These are phyloP conservation scores for Drosophila anceps DNA, from an alignment of 2,888 invertebrate genomes.

Conservation along the genomic window DNA sequence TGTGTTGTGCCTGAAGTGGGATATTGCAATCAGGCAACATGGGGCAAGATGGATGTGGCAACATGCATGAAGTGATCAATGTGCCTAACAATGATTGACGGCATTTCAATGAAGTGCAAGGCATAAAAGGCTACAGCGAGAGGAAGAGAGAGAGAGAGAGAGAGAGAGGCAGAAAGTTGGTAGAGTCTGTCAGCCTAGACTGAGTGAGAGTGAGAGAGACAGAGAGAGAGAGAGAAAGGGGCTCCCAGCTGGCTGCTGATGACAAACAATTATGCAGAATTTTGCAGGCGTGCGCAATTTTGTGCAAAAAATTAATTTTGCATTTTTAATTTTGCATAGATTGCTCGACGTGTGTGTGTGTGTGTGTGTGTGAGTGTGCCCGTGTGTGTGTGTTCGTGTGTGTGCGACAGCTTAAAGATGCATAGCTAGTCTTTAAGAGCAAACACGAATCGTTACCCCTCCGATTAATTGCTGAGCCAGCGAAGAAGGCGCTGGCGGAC, in stretches of 20 bases:
- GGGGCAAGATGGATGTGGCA: slow-evolving; percentile 51
- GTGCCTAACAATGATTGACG: slow-evolving; percentile 79
- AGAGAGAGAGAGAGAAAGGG: not conserved
- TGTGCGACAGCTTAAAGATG: slow-evolving; percentile 52
- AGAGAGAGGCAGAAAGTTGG: not conserved
- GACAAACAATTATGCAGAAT: slow-evolving; percentile 84
- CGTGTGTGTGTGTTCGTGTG: not conserved
- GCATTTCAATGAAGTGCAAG: slow-evolving; percentile 58
- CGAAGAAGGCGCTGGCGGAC: slow-evolving; percentile 11
- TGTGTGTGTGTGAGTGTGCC: slow-evolving; percentile 5
- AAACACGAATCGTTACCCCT: not conserved
- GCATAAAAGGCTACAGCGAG: not conserved
- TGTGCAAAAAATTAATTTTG: slow-evolving; percentile 78
- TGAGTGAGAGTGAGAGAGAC: not conserved
- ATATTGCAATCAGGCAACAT: slow-evolving; percentile 70
- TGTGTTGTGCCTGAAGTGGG: slow-evolving; percentile 60
- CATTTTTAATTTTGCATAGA: slow-evolving; percentile 75
- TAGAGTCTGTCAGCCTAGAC: not conserved
- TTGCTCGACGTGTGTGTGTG: not conserved
- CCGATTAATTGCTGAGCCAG: slow-evolving; percentile 20
- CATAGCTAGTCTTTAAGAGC: slow-evolving; percentile 39
- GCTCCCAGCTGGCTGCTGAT: slow-evolving; percentile 36
- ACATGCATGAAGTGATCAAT: slow-evolving; percentile 74
- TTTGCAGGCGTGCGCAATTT: slow-evolving; percentile 82
- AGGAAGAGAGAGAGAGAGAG: not conserved